Conservation (phyloP, 2,797 vertebrate genomes). For the Acomys russatus region DNA sequence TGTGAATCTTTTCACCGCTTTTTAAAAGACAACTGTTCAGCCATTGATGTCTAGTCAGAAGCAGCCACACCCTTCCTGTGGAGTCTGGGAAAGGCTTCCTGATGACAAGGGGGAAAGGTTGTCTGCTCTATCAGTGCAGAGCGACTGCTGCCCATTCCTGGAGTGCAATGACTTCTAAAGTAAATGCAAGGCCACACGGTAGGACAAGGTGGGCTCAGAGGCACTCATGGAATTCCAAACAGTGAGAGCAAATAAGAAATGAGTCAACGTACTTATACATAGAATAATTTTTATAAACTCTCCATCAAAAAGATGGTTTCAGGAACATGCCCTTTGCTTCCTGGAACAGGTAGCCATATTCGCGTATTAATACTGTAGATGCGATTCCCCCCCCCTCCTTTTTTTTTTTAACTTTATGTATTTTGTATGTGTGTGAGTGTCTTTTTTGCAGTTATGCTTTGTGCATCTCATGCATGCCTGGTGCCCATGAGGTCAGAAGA, state of each 20-base stretch:
- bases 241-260: conserved; percentile 67
- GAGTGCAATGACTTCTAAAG: conserved; percentile 68
- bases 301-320: conserved; percentile 14
- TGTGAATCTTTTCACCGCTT: not conserved
- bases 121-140: not conserved
- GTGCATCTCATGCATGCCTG: not conserved
- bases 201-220: conserved; percentile 57
- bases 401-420: not conserved
- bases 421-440: not conserved
- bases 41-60: conserved; percentile 51
- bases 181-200: conserved; percentile 2
- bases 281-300: conserved; percentile 55
- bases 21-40: conserved; percentile 47
- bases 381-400: not conserved
- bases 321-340: not conserved
- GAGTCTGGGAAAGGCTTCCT: conserved; percentile 62
- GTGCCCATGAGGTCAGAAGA: not conserved
- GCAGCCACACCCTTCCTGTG: conserved; percentile 7
- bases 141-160: conserved; percentile 49
- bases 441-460: not conserved
- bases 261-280: conserved; percentile 56
- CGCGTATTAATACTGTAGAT: not conserved
- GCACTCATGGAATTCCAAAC: conserved; percentile 75
- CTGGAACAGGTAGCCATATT: not conserved
- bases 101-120: not conserved